Conservation (phyloP, 2,888 invertebrate genomes). For the Ophion slaviceki region DNA sequence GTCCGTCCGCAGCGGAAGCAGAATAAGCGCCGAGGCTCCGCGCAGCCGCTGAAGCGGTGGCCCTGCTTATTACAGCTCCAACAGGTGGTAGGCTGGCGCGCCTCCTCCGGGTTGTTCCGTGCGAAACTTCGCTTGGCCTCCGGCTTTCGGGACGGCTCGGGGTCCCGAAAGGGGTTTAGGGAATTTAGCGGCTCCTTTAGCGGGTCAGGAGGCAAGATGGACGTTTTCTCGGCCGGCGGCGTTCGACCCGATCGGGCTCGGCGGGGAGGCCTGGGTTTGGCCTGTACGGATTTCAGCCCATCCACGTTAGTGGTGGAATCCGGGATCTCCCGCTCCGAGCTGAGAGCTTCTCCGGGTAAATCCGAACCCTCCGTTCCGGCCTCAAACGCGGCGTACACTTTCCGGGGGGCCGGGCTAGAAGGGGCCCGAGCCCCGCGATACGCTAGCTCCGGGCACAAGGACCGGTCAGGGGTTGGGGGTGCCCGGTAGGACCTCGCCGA, state of each 20-base stretch:
- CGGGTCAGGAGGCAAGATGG: background rate
- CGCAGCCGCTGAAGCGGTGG: background rate
- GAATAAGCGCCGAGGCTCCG: background rate
- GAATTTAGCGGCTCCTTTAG: background rate
- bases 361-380: background rate
- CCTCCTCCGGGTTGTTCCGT: background rate
- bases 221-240: no score
- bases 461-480: background rate
- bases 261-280: background rate
- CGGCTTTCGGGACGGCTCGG: background rate
- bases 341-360: no score
- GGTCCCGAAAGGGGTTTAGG: background rate
- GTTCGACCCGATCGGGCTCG: background rate
- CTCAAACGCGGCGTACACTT: background rate
- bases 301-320: background rate
- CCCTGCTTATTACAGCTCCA: background rate
- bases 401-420: background rate
- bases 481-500: background rate
- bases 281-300: background rate
- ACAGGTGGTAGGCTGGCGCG: background rate
- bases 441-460: constrained; percentile 17
- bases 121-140: background rate
- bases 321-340: no score
- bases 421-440: background rate
- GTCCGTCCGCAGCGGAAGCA: constrained; percentile 1